Evolutionary conservation across 2,797 vertebrate genomes (phyloP).

Genomic region (Rhynchotus rufescens): DNA sequence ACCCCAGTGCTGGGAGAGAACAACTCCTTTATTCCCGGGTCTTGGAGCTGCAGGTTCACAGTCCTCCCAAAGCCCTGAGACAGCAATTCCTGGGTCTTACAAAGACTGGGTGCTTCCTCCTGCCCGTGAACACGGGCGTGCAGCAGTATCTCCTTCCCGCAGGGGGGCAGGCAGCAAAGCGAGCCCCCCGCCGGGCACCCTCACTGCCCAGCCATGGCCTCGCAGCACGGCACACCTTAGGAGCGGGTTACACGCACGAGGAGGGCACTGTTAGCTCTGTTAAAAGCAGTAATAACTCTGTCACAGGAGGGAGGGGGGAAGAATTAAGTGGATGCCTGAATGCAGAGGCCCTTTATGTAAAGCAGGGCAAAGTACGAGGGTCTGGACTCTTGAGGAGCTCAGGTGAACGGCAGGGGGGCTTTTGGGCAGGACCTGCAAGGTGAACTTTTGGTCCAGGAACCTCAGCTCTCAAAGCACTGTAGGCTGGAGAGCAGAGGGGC

Average conservation of each 20-base stretch:
- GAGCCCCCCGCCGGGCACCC: background rate
- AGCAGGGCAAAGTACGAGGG: background rate
- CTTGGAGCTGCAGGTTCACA: background rate
- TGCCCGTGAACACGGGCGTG: constrained; percentile 4
- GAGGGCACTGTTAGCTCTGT: background rate
- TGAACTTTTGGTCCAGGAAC: background rate
- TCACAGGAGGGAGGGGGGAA: background rate
- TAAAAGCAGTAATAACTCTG: constrained; percentile 25
- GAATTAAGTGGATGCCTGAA: background rate
- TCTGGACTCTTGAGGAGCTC: background rate
- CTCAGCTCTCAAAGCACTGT: background rate
- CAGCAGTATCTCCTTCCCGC: background rate
- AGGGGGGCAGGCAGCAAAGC: constrained; percentile 25
- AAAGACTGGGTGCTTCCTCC: background rate
- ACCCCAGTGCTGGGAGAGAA: background rate
- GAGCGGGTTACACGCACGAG: background rate
- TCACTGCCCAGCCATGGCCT: no score
- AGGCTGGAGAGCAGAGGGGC: background rate
- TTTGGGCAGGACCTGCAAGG: background rate
- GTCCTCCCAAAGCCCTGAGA: background rate
- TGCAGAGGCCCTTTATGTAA: background rate
- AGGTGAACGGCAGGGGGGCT: background rate
- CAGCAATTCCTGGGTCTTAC: background rate
- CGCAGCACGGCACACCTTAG: background rate
- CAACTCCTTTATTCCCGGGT: background rate